Evolutionary conservation across 2,888 invertebrate genomes (phyloP), one percentile per base, ranked within the genome.

Genomic region (Busseola fusca): DNA sequence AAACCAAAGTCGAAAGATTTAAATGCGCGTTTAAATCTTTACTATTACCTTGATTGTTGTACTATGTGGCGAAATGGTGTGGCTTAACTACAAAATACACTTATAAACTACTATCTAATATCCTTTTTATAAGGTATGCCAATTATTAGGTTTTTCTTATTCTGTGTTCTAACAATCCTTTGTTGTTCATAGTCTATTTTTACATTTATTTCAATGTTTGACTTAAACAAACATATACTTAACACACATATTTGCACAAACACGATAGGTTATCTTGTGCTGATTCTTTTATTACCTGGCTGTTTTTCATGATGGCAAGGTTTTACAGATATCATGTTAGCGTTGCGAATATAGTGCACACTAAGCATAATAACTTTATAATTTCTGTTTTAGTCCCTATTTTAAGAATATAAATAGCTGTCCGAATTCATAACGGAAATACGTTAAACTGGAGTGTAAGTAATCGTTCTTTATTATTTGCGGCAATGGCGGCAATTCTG

Each of bases 241-340:
- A 40, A 25, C 6, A 54, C 56, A 69, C 40, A 42, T 56, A 56
- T 59, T 63, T 66, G 59, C 42, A 30, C 69, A 81, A 67, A 58
- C 52, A 63, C 48, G 64, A 73, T 82, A 72, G 77, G 0, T 52
- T 80, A 76, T 80, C 76, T 69, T 66, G 37, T 65, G 48, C 34
- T 48, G 62, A 67, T 45, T 69, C 18, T 76, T 70, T 73, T 65
- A 65, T 67, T 78, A 72, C 63, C 57, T 59, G 45, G 27, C 14
- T 69, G 56, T 78, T 58, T 77, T 73, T 71, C 52, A 59, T 34
- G n/a, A 58, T 62, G 27, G 34, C 64, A 66, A 27, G n/a, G n/a
- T 66, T 64, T n/a, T 57, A 21, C 45, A 30, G 16, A 34, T 76
- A 40, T 62, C 42, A 45, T 57, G 52, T 52, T 34, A 58, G 16